phyloP scores from a whole-genome alignment of 1,140 invertebrate genomes.

The Megalopta genalis region DNA sequence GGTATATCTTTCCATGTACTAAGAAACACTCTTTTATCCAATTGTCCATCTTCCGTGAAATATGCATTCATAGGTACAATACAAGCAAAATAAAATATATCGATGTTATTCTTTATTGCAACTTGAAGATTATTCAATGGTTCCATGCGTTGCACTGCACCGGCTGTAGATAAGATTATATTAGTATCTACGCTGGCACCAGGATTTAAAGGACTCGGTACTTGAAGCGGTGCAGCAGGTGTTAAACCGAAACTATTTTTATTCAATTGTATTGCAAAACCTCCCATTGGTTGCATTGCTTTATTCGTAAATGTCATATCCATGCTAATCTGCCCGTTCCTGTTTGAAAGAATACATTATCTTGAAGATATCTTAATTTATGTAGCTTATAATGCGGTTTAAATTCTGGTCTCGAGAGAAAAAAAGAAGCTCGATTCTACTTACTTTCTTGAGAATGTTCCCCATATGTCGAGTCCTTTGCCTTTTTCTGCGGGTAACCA shows the following conservation, averaged over 20 bases:
- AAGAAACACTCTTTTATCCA: conserved; percentile 98
- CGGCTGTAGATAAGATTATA: conserved; percentile 89
- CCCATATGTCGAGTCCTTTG: conserved; percentile 98
- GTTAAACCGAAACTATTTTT: conserved; percentile 99
- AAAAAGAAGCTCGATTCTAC: conserved; percentile 25
- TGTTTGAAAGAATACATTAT: conserved; percentile 65
- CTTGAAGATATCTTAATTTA: background rate
- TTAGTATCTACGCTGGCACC: conserved; percentile 90
- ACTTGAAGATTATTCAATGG: conserved; percentile 98
- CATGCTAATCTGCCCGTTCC: conserved; percentile 94
- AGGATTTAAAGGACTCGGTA: conserved; percentile 90
- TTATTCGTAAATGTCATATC: conserved; percentile 98
- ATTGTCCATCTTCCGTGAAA: conserved; percentile 97
- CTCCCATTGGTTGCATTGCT: conserved; percentile 98
- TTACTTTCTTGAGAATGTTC: conserved; percentile 93
- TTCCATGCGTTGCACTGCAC: conserved; percentile 98
- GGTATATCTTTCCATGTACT: conserved; percentile 99
- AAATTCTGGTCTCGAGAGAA: no score
- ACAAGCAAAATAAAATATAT: conserved; percentile 98
- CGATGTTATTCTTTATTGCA: conserved; percentile 99
- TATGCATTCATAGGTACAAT: conserved; percentile 95
- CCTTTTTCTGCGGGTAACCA: conserved; percentile 97
- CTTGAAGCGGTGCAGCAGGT: conserved; percentile 90
- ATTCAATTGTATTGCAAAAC: conserved; percentile 98
- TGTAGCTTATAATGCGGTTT: background rate